phyloP scores from a whole-genome alignment of 2,888 invertebrate genomes.

The Aspidiotus destructor region DNA sequence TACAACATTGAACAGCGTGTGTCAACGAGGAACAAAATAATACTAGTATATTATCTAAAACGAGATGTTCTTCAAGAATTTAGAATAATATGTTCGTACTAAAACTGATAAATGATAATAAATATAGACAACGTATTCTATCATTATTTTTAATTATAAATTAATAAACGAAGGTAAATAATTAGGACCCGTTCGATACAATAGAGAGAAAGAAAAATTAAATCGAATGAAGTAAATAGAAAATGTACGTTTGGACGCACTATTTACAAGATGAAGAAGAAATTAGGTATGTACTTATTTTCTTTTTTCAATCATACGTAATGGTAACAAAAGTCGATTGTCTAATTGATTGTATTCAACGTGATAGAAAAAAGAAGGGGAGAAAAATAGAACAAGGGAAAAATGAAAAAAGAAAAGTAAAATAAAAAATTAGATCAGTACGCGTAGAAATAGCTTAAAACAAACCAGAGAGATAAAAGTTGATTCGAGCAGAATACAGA shows the following conservation, averaged over 20 bases:
- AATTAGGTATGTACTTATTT: background rate
- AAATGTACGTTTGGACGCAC: background rate
- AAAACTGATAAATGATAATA: too few relatives aligned
- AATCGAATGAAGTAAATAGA: background rate
- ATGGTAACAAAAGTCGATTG: background rate
- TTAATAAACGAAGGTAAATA: too few relatives aligned
- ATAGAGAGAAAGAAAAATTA: background rate
- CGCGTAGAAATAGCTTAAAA: background rate
- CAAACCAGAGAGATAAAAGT: background rate
- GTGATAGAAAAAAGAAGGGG: background rate
- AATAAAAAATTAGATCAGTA: background rate
- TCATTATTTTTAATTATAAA: too few relatives aligned
- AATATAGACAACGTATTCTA: too few relatives aligned
- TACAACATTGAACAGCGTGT: too few relatives aligned
- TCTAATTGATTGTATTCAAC: slow-evolving; percentile 2
- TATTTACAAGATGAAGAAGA: background rate
- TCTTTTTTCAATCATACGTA: background rate
- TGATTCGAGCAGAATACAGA: background rate
- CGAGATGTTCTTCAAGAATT: too few relatives aligned
- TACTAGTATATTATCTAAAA: too few relatives aligned
- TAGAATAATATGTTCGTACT: too few relatives aligned
- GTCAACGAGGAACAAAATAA: too few relatives aligned
- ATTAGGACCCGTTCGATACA: too few relatives aligned
- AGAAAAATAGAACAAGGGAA: background rate
- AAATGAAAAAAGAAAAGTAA: background rate